These are phyloP conservation scores for Cricetomys ansorgei DNA, from an alignment of 2,113 vertebrate genomes.

Conservation along the genomic window DNA sequence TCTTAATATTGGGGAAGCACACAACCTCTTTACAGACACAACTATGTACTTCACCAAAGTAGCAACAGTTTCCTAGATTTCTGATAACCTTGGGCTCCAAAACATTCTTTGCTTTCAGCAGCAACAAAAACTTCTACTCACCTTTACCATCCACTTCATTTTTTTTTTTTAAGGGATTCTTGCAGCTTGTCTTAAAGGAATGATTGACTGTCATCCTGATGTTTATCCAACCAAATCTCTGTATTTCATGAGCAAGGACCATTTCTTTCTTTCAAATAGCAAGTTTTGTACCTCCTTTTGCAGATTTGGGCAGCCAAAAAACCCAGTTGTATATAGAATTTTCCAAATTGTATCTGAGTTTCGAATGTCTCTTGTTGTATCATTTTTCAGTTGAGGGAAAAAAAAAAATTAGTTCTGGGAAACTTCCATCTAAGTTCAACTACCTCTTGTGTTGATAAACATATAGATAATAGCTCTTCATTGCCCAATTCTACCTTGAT, in stretches of 20 bases:
- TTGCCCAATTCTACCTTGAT: slow-evolving; percentile 87
- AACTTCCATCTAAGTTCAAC: slow-evolving; percentile 89
- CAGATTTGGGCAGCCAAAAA: slow-evolving; percentile 91
- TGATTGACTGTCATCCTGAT: slow-evolving; percentile 92
- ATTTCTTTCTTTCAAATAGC: slow-evolving; percentile 90
- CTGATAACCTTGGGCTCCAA: too few relatives aligned
- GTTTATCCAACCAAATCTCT: slow-evolving; percentile 92
- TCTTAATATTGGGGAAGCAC: slow-evolving; percentile 92
- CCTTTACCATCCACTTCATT: not conserved
- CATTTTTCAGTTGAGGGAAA: slow-evolving; percentile 89
- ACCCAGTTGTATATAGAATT: slow-evolving; percentile 91
- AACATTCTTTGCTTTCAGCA: not conserved
- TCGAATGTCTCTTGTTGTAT: slow-evolving; percentile 88
- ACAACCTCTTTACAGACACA: not conserved
- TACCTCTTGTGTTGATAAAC: slow-evolving; percentile 86
- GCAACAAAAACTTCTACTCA: slow-evolving; percentile 63
- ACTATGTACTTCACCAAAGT: too few relatives aligned
- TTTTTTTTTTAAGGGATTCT: not conserved
- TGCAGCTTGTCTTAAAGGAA: slow-evolving; percentile 90
- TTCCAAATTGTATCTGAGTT: slow-evolving; percentile 91
- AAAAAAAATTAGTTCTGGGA: slow-evolving; percentile 88
- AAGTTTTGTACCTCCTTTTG: slow-evolving; percentile 92
- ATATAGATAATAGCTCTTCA: slow-evolving; percentile 90
- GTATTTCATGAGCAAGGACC: slow-evolving; percentile 92
- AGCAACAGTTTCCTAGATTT: not conserved